phyloP scores from a whole-genome alignment of 2,888 invertebrate species.

The Malthinus seriepunctatus region DNA sequence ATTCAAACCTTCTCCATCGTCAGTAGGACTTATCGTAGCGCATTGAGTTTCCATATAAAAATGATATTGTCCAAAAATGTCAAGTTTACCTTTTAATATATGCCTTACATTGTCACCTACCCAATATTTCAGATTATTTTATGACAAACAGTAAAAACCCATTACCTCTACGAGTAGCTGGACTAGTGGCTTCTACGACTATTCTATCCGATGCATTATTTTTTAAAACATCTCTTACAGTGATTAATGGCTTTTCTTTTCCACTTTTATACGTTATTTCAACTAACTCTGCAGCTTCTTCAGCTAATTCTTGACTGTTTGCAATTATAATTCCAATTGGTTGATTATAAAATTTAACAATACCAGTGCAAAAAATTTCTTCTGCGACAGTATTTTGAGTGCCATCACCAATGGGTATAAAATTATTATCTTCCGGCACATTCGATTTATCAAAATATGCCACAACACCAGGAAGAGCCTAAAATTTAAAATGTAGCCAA shows the following conservation, averaged over 20 bases:
- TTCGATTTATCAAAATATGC: conserved; percentile 67
- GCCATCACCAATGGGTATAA: conserved; percentile 49
- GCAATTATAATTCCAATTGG: conserved; percentile 74
- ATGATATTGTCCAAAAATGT: not conserved
- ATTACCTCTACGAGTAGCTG: conserved; percentile 43
- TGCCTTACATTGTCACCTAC: not conserved
- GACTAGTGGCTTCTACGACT: conserved; percentile 44
- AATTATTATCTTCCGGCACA: conserved; percentile 69
- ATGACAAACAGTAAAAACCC: no score
- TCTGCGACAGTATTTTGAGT: conserved; percentile 41
- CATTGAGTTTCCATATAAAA: conserved; percentile 70
- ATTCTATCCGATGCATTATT: conserved; percentile 54
- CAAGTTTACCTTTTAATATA: not conserved
- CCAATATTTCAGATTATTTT: not conserved
- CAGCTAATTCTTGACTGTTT: conserved; percentile 60
- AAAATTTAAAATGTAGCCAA: conserved; percentile 33
- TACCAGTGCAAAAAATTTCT: conserved; percentile 56
- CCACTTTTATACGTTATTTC: conserved; percentile 59
- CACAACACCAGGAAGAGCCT: conserved; percentile 68
- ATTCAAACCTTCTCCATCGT: conserved; percentile 55
- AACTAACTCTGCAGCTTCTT: conserved; percentile 60
- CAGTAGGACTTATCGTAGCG: conserved; percentile 64
- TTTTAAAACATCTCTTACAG: conserved; percentile 55
- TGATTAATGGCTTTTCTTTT: conserved; percentile 52
- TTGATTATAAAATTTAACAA: conserved; percentile 67